Base-by-base conservation (phyloP, 2,797 vertebrate species). In the Micropoecilia bifurca region DNA sequence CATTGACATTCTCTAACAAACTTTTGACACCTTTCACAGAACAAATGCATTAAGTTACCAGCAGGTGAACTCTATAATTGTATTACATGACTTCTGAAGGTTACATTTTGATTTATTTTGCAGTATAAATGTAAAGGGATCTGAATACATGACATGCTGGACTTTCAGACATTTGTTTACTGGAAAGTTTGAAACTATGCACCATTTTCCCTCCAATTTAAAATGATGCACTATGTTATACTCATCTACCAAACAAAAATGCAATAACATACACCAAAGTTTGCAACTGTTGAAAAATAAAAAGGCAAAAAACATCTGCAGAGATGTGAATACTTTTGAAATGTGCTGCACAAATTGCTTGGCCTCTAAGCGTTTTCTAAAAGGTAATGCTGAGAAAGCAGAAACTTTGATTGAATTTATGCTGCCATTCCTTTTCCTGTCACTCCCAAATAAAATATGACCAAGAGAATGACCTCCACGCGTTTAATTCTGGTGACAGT, bases 371-470 rank as follows among this genome's bases (percentile, higher is more conserved):
- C 72, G 20, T 53, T 47, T 86, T 74, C 73, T 50, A 41, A 78
- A 84, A 53, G 50, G 73, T 76, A 75, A 85, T 81, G 86, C 82
- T 91, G 83, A 88, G 81, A 79, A 76, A 76, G 89, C 80, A 83
- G 80, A 89, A 80, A 75, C 76, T 83, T 75, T 85, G 78, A 88
- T 77, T 8, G 76, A 84, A 91, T 90, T 88, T 47, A 81, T 75
- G 71, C 53, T 84, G 77, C 80, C 79, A 83, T 86, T 92, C 79
- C 76, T 86, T 84, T 88, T 91, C 92, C 47, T 91, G 86, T 92
- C 88, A 85, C 61, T 90, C 74, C 41, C 74, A 81, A 85, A 82
- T 76, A 61, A 83, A 85, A 80, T 83, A 68, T 25, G 43, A 83
- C 76, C 14, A 72, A 43, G 55, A 83, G 74, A 79, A 74, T 75